Conservation (phyloP, 2,113 vertebrate genomes). For the Marcusenius ussheri region DNA sequence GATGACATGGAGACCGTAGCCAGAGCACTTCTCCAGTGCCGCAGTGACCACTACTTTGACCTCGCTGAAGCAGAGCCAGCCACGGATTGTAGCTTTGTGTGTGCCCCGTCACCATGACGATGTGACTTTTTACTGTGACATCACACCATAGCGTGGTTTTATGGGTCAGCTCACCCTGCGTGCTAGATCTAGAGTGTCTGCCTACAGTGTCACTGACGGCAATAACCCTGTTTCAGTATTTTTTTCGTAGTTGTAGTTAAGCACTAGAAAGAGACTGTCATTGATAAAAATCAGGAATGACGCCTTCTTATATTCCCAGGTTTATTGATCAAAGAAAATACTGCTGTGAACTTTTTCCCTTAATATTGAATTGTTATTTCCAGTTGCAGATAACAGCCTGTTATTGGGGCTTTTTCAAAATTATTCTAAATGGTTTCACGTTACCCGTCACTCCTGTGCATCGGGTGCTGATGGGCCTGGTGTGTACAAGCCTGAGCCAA, state of each 20-base stretch:
- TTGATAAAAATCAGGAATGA: background rate
- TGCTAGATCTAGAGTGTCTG: conserved; percentile 11
- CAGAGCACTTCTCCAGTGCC: conserved; percentile 43
- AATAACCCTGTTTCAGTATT: background rate
- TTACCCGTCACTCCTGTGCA: background rate
- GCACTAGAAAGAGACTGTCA: background rate
- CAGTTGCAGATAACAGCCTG: background rate
- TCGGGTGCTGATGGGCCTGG: background rate
- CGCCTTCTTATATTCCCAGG: background rate
- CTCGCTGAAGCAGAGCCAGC: background rate
- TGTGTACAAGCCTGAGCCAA: background rate
- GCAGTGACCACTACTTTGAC: background rate
- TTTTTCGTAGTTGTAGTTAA: background rate
- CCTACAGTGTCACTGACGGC: background rate
- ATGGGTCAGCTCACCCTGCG: background rate
- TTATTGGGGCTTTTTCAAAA: background rate
- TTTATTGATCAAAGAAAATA: background rate
- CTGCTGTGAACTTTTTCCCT: background rate
- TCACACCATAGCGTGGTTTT: background rate
- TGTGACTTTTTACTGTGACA: background rate
- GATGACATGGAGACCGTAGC: conserved; percentile 54
- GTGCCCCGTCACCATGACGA: background rate
- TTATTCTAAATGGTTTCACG: background rate
- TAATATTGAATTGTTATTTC: background rate
- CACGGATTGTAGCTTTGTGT: background rate